These are phyloP conservation scores for Chroicocephalus ridibundus DNA, from an alignment of 2,113 vertebrate genomes.

Conservation along the genomic window DNA sequence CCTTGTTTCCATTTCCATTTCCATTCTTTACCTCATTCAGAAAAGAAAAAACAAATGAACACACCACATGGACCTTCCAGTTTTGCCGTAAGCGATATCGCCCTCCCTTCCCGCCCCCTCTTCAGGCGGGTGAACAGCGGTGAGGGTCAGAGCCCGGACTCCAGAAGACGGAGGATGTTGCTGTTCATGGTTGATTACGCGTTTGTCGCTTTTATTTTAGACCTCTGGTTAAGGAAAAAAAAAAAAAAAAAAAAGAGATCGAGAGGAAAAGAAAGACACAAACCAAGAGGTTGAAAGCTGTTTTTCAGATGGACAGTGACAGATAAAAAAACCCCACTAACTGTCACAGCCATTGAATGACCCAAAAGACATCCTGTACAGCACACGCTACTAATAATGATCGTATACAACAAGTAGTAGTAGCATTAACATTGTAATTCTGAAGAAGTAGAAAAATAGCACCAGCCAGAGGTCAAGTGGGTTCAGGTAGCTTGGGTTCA, in stretches of 20 bases:
- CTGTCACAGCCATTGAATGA: conserved; percentile 17
- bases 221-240: neutral
- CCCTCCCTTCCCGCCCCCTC: neutral
- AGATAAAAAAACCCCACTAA: conserved; percentile 59
- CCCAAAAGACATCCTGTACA: neutral
- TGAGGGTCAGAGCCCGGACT: neutral
- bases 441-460: neutral
- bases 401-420: neutral
- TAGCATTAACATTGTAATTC: neutral
- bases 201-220: conserved; percentile 36
- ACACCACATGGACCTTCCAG: fast-evolving
- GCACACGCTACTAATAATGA: neutral
- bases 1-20: neutral
- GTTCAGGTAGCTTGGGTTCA: neutral
- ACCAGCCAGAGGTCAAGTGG: neutral
- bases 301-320: conserved; percentile 25
- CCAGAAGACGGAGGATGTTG: neutral
- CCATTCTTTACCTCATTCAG: neutral
- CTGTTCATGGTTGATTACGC: conserved; percentile 45
- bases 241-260: neutral
- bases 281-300: neutral
- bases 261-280: neutral
- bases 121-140: neutral
- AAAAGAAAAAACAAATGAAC: neutral
- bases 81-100: neutral